Evolutionary conservation across 2,113 vertebrate species (phyloP), one percentile per base, ranked within the genome.

Genomic region (Poecilia latipinna): DNA sequence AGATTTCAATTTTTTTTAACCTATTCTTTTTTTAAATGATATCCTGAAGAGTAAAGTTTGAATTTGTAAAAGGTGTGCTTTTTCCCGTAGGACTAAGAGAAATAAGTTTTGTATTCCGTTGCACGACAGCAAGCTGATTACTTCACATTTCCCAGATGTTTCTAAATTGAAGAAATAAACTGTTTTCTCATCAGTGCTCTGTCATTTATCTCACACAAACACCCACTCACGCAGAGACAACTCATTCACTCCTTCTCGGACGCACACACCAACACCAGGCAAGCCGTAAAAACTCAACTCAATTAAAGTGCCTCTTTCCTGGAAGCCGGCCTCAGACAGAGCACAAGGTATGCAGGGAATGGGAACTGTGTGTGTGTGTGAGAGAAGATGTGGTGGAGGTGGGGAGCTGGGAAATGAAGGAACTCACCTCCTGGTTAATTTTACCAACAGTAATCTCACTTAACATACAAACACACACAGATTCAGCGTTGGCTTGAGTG

Each of bases 241-340:
- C 77, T 85, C 68, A 74, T 80, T 82, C 76, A 39, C 81, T 79
- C 42, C 48, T 64, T 87, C 88, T 82, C 75, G 76, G 80, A 71
- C 88, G 39, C 85, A 39, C 83, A 87, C 86, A 85, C 89, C 80
- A 81, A 88, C 84, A 89, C 88, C 82, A 90, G 91, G 90, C 89
- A 88, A 92, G 91, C 93, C 90, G 90, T 94, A 95, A 94, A 94
- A 93, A 93, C 85, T 92, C 90, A 93, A 94, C 94, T 94, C 93
- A 95, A 95, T 94, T 95, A 95, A 94, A 94, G 92, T 91, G 93
- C 90, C 92, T 92, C 91, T 93, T 94, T 94, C 94, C 94, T 94
- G 94, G 94, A 95, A 94, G 92, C 89, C 87, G 75, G 90, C 88
- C 88, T 90, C 92, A 94, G 92, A 94, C 92, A 89, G 89, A 93